Evolutionary conservation across 1,140 invertebrate species (phyloP).

Genomic region (Eueides isabella): DNA sequence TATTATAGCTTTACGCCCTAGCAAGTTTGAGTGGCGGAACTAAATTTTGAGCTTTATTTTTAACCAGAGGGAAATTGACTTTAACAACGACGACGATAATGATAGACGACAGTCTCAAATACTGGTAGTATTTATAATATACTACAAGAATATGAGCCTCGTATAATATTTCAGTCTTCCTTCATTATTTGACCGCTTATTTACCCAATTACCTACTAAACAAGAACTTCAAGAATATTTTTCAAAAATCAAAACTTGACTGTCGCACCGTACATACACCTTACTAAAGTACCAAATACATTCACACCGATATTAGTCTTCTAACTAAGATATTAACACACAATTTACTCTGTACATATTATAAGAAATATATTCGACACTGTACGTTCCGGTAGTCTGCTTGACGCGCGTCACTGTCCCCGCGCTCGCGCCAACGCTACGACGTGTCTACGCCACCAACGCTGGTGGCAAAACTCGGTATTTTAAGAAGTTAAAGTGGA

Average conservation of each 20-base stretch:
- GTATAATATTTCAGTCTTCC: not conserved
- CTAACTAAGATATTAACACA: not conserved
- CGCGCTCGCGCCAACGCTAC: conserved; percentile 19
- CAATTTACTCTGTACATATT: not conserved
- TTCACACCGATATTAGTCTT: not conserved
- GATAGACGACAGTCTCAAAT: no score
- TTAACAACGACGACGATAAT: no score
- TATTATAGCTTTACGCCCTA: no score
- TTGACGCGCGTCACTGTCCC: conserved; percentile 28
- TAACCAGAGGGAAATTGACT: no score
- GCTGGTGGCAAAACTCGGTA: conserved; percentile 35
- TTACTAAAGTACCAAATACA: not conserved
- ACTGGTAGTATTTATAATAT: no score
- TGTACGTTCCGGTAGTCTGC: conserved; percentile 18
- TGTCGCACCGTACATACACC: not conserved
- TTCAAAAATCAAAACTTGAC: not conserved
- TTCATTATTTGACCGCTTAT: not conserved
- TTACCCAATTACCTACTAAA: not conserved
- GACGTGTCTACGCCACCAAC: conserved; percentile 26
- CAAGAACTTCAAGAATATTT: not conserved
- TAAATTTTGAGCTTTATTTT: no score
- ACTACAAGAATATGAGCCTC: not conserved
- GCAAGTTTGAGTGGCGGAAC: no score
- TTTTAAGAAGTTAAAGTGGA: conserved; percentile 44
- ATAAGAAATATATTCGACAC: not conserved